Evolutionary conservation across 2,888 invertebrate species (phyloP).

Genomic region (Mycogona germanica): DNA sequence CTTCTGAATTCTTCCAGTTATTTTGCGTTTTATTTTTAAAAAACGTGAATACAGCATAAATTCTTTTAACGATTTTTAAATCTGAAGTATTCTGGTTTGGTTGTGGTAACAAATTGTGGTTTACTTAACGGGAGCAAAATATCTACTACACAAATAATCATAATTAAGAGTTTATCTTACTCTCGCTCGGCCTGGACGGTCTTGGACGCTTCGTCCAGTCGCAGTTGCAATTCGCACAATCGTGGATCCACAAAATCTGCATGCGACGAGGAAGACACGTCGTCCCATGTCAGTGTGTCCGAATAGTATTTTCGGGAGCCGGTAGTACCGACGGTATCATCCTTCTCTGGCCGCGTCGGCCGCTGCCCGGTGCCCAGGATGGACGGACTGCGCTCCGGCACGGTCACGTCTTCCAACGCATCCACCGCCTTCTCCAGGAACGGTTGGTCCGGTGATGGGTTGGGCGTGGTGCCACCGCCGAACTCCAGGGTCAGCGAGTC

Average conservation of each 20-base stretch:
- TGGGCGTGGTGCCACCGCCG: slow-evolving; percentile 18
- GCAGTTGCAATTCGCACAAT: slow-evolving; percentile 42
- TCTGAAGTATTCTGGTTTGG: background rate
- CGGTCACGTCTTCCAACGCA: too few species aligned
- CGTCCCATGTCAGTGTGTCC: slow-evolving; percentile 5
- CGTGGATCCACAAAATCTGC: slow-evolving; percentile 26
- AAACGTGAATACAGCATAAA: too few species aligned
- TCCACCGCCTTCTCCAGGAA: too few species aligned
- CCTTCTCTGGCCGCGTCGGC: too few species aligned
- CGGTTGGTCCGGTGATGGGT: too few species aligned
- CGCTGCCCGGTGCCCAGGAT: background rate
- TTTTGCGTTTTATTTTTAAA: too few species aligned
- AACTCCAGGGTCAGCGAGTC: too few species aligned
- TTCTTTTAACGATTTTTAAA: too few species aligned
- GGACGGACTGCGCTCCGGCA: too few species aligned
- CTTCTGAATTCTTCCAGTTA: too few species aligned
- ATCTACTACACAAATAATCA: background rate
- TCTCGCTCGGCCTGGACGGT: slow-evolving; percentile 57
- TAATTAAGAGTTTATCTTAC: slow-evolving; percentile 40
- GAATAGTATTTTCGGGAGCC: too few species aligned
- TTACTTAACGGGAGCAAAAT: background rate
- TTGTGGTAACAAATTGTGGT: background rate
- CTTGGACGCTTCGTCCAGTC: slow-evolving; percentile 60
- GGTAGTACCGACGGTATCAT: too few species aligned
- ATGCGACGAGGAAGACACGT: slow-evolving; percentile 2